Conservation (phyloP, 2,888 invertebrate species). For the Lithophane ornitopus region DNA sequence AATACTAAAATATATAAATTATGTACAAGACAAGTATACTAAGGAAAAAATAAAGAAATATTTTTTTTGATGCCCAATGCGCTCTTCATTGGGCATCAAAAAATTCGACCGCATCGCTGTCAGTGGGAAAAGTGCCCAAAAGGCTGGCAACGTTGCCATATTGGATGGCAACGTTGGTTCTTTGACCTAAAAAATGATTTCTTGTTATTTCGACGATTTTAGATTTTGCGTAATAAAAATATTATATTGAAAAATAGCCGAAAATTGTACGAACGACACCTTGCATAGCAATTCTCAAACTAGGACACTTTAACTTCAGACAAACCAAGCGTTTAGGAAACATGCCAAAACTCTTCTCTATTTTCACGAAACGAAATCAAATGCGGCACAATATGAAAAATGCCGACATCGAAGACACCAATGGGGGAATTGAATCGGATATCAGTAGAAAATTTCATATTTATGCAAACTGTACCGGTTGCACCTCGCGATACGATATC, state of each 20-base stretch:
- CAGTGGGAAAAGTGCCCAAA: no score
- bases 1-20: no score
- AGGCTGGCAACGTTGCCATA: no score
- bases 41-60: no score
- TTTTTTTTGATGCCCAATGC: no score
- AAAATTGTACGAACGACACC: background rate
- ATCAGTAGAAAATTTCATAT: slow-evolving; percentile 77
- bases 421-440: slow-evolving; percentile 76
- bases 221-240: background rate
- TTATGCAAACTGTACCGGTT: slow-evolving; percentile 77
- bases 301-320: slow-evolving; percentile 20
- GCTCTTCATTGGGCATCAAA: no score
- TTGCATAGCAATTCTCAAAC: slow-evolving; percentile 10
- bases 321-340: slow-evolving; percentile 41
- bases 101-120: no score
- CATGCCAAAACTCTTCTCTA: slow-evolving; percentile 48
- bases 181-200: no score
- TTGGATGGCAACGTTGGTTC: no score
- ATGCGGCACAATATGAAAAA: slow-evolving; percentile 67
- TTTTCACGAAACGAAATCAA: slow-evolving; percentile 56
- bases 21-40: no score
- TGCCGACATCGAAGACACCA: slow-evolving; percentile 65
- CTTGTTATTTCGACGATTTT: background rate
- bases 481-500: slow-evolving; percentile 71
- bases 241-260: background rate